A percentile compares a stretch with the other conserved stretches of the same genome.
phyloP scores from a whole-genome alignment of 2,888 invertebrate species.

The Disparrhopalites patrizii region DNA sequence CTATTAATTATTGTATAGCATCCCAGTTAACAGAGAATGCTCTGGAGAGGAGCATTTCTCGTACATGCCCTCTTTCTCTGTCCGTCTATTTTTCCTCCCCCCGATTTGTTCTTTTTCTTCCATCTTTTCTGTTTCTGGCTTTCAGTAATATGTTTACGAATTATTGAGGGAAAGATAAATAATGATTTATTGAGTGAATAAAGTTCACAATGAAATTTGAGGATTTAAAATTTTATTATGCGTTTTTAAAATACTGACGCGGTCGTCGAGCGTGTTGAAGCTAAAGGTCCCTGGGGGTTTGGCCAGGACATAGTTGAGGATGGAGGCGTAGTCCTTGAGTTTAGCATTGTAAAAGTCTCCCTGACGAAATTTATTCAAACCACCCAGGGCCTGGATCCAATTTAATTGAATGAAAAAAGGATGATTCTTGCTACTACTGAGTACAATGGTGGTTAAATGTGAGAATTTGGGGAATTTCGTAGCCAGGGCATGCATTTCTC shows the following conservation, averaged over 20 bases:
- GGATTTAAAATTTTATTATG: no score
- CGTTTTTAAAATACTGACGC: conserved; percentile 21
- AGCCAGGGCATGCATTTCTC: background rate
- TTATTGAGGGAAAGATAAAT: no score
- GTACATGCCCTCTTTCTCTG: no score
- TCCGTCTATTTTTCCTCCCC: no score
- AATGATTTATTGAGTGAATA: no score
- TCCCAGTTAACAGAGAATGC: no score
- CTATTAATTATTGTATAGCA: no score
- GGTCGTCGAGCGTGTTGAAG: conserved; percentile 5
- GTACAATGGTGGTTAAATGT: background rate
- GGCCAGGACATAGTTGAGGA: background rate
- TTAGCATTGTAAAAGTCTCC: conserved; percentile 18
- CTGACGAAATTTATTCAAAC: background rate
- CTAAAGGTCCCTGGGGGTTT: conserved; percentile 1
- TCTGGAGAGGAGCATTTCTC: no score
- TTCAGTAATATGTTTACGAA: no score
- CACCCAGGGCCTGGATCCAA: conserved; percentile 8
- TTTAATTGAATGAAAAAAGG: background rate
- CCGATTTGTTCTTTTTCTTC: no score
- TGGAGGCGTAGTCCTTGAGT: background rate
- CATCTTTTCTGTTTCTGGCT: no score
- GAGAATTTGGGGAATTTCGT: background rate
- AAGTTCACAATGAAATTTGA: no score
- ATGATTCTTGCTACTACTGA: background rate